Evolutionary conservation across 2,113 vertebrate species (phyloP).

Genomic region (Xenotilapia leptura): DNA sequence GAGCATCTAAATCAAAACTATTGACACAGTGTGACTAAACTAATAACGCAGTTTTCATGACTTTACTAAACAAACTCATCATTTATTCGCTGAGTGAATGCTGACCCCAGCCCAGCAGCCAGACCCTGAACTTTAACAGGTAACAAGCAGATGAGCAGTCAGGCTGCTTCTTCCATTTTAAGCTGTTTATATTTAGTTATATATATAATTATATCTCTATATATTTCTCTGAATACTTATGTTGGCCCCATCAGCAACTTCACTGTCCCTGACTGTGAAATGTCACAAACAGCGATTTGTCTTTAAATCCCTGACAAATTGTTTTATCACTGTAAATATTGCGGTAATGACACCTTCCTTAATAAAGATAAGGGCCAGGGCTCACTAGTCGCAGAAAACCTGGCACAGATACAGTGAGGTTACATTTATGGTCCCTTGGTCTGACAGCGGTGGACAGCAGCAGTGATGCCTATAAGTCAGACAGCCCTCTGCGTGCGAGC

Average conservation of each 20-base stretch:
- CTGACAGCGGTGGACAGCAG: not conserved
- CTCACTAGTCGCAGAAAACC: not conserved
- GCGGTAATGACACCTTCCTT: not conserved
- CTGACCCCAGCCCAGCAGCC: not conserved
- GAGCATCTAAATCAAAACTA: not conserved
- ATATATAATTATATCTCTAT: not conserved
- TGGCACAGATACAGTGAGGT: not conserved
- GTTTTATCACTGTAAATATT: not conserved
- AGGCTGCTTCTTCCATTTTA: not conserved
- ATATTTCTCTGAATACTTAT: not conserved
- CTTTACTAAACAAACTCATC: not conserved
- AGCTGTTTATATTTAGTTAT: not conserved
- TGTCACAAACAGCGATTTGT: not conserved
- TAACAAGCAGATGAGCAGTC: not conserved
- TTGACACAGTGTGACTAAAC: not conserved
- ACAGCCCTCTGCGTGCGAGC: conserved; percentile 4
- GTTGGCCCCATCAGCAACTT: not conserved
- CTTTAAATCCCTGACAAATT: not conserved
- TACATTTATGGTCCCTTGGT: not conserved
- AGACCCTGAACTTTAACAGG: not conserved
- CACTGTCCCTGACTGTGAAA: not conserved
- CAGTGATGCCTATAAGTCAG: not conserved
- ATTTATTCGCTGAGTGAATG: fast-evolving
- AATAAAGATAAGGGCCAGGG: not conserved
- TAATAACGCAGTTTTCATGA: not conserved